Conservation (phyloP, 2,888 invertebrate species). For the Salpingus planirostris region DNA sequence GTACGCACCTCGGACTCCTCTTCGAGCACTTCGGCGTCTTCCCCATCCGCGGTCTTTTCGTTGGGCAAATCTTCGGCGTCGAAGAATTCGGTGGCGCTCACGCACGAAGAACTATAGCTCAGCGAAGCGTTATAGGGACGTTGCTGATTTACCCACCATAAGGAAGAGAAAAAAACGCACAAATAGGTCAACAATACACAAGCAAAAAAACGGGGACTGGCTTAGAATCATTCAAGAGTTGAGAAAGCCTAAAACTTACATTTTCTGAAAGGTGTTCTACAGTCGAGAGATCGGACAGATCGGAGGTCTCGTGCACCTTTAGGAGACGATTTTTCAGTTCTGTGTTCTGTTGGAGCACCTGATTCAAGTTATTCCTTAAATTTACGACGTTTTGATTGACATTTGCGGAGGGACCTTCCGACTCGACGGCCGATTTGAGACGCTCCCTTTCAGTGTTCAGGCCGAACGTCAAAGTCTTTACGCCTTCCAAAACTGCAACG, state of each 20-base stretch:
- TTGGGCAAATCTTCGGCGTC: conserved; percentile 61
- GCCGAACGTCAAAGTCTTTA: conserved; percentile 42
- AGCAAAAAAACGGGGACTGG: not conserved
- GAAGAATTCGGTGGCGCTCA: conserved; percentile 70
- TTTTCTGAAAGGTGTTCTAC: conserved; percentile 49
- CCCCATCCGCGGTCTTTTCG: conserved; percentile 33
- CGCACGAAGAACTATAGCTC: conserved; percentile 68
- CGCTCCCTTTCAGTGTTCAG: conserved; percentile 50
- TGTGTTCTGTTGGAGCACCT: conserved; percentile 67
- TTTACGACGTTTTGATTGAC: conserved; percentile 44
- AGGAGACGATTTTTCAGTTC: conserved; percentile 57
- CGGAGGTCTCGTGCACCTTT: conserved; percentile 55
- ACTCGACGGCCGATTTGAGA: conserved; percentile 53
- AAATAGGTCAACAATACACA: conserved; percentile 5
- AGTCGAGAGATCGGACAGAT: conserved; percentile 52
- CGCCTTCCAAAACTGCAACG: conserved; percentile 42
- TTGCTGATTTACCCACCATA: conserved; percentile 33
- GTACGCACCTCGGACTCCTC: conserved; percentile 37
- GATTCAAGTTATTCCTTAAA: conserved; percentile 51
- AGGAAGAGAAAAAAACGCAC: no score
- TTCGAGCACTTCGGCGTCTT: conserved; percentile 34
- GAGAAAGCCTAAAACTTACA: no score
- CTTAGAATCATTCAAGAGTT: not conserved
- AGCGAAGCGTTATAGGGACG: conserved; percentile 55
- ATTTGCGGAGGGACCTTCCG: conserved; percentile 35